Percentiles rank a stretch among this genome's conserved stretches.
Conservation (phyloP, 2,113 vertebrate genomes). For the Triplophysa siluroides region DNA sequence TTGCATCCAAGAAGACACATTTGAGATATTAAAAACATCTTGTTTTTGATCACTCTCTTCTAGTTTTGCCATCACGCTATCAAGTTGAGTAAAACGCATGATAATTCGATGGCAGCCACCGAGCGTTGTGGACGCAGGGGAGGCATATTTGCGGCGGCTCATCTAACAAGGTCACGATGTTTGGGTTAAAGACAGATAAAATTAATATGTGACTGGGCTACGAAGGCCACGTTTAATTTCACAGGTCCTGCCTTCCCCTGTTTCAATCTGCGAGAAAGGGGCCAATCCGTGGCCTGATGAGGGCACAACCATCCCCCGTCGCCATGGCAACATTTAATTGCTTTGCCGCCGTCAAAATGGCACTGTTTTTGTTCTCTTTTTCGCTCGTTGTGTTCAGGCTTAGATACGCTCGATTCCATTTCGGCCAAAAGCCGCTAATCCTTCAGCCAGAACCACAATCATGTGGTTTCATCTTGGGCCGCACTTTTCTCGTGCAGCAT, state of each 20-base stretch:
- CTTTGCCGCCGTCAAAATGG: constrained; percentile 57
- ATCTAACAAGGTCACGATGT: constrained; percentile 42
- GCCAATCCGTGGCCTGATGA: constrained; percentile 50
- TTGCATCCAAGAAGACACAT: too few species aligned
- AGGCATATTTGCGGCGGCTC: constrained; percentile 19
- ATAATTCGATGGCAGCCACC: neutral
- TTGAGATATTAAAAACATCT: neutral
- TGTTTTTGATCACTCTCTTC: neutral
- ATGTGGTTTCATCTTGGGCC: constrained; percentile 20
- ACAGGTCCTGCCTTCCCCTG: constrained; percentile 45
- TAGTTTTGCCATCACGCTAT: neutral
- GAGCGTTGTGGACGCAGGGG: constrained; percentile 5
- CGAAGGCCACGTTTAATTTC: constrained; percentile 51
- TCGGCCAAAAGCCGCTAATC: constrained; percentile 33
- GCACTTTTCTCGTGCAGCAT: neutral
- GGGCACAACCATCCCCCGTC: constrained; percentile 52
- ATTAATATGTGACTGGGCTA: constrained; percentile 45
- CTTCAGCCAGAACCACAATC: constrained; percentile 35
- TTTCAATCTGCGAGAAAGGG: constrained; percentile 28
- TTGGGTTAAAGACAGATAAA: constrained; percentile 37
- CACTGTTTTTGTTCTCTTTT: constrained; percentile 49
- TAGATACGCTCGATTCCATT: constrained; percentile 42
- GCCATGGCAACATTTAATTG: constrained; percentile 61
- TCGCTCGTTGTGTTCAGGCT: constrained; percentile 29
- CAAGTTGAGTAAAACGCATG: neutral